Conservation (phyloP, 2,113 vertebrate genomes). For the Crocuta crocuta region DNA sequence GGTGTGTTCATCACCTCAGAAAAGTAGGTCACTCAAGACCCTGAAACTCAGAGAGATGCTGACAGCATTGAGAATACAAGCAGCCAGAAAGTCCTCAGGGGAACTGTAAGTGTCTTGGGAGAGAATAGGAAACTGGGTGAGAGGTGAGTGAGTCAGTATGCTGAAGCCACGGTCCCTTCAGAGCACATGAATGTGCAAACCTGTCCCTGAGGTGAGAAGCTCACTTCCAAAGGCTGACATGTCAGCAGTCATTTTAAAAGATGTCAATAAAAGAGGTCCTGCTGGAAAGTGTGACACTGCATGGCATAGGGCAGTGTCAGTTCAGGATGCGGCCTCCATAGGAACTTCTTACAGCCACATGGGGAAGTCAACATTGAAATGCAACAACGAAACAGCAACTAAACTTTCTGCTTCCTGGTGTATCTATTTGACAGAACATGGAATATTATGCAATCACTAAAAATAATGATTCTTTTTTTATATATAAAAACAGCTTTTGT, state of each 20-base stretch:
- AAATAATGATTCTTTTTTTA: background rate
- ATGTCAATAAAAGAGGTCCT: background rate
- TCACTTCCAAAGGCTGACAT: background rate
- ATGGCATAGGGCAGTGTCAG: too few species aligned
- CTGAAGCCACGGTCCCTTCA: background rate
- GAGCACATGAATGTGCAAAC: background rate
- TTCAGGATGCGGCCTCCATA: background rate
- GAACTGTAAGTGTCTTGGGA: background rate
- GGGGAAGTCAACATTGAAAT: background rate
- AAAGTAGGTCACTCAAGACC: background rate
- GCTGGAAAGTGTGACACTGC: background rate
- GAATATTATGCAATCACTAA: background rate
- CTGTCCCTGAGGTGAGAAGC: background rate
- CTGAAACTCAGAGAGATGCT: background rate
- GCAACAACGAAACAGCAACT: background rate
- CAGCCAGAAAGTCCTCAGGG: background rate
- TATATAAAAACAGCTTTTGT: conserved; percentile 42
- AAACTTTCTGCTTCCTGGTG: background rate
- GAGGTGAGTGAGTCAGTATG: background rate
- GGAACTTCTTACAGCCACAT: background rate
- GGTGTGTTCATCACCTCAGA: background rate
- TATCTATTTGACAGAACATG: background rate
- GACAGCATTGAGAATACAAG: background rate
- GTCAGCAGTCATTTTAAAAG: background rate
- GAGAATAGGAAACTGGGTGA: background rate